Percentiles rank a stretch among this genome's conserved stretches.
These are phyloP conservation scores for Drosophila neonasuta DNA, from an alignment of 2,888 invertebrate genomes.

Conservation along the genomic window DNA sequence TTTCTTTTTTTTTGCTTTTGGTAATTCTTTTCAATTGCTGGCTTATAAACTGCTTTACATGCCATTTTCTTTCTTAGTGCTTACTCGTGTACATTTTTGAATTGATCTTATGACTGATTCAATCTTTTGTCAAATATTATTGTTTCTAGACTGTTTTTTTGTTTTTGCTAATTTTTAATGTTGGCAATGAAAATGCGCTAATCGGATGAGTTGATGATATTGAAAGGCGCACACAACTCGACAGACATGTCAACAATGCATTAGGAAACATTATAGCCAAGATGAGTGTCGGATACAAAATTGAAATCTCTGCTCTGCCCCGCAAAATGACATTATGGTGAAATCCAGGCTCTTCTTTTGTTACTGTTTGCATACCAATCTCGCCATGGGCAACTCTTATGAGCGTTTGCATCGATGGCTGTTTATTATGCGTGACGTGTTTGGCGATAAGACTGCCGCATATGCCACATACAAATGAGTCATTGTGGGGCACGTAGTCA, in stretches of 20 bases:
- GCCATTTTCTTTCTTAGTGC: constrained; percentile 41
- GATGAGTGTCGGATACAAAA: constrained; percentile 29
- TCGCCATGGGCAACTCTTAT: constrained; percentile 42
- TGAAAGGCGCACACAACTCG: not conserved
- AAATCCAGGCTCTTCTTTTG: constrained; percentile 21
- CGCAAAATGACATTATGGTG: constrained; percentile 30
- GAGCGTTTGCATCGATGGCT: constrained; percentile 36
- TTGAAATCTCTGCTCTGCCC: constrained; percentile 48
- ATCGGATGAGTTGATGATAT: constrained; percentile 5
- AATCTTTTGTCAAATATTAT: not conserved
- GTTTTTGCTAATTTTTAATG: not conserved
- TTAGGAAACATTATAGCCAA: constrained; percentile 11
- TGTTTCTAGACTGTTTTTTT: not conserved
- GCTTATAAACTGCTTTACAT: constrained; percentile 64
- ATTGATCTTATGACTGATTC: not conserved
- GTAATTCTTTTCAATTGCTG: constrained; percentile 75
- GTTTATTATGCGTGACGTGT: constrained; percentile 68
- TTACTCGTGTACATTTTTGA: not conserved
- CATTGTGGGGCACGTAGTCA: constrained; percentile 58
- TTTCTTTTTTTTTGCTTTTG: constrained; percentile 19
- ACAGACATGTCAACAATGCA: constrained; percentile 11
- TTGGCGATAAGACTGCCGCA: constrained; percentile 51
- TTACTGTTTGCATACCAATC: constrained; percentile 72
- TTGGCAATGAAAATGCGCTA: not conserved
- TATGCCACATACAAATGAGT: constrained; percentile 74